phyloP scores from a whole-genome alignment of 2,797 vertebrate genomes.

The Simalia tracyae region DNA sequence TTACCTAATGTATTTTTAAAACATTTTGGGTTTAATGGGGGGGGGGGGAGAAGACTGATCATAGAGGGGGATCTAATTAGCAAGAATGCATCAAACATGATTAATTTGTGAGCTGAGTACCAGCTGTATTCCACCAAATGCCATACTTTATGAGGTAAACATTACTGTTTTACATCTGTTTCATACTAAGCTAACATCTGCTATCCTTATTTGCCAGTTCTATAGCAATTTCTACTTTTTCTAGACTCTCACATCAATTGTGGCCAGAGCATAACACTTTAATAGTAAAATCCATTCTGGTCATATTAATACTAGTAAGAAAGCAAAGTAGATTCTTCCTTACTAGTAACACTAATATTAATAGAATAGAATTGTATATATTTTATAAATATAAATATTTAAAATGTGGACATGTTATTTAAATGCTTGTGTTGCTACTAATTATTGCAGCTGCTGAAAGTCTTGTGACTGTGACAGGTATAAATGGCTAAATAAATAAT shows the following conservation, averaged over 20 bases:
- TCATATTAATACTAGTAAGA: background rate
- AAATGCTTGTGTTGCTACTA: background rate
- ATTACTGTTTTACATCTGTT: slow-evolving; percentile 76
- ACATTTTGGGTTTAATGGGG: slow-evolving; percentile 57
- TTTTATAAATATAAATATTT: background rate
- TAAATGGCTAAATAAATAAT: background rate
- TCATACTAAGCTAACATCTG: slow-evolving; percentile 78
- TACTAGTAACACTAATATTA: background rate
- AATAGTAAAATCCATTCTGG: slow-evolving; percentile 17
- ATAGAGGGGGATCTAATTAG: slow-evolving; percentile 73
- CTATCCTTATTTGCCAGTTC: slow-evolving; percentile 65
- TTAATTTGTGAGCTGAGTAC: slow-evolving; percentile 75
- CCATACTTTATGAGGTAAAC: slow-evolving; percentile 76
- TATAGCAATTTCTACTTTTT: slow-evolving; percentile 69
- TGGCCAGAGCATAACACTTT: slow-evolving; percentile 23
- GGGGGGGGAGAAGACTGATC: slow-evolving; percentile 24
- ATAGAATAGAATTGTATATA: background rate
- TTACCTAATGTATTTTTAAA: slow-evolving; percentile 39
- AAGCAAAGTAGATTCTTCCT: background rate
- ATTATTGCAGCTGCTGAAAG: background rate
- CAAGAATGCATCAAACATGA: slow-evolving; percentile 78
- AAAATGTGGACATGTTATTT: background rate
- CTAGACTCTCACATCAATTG: slow-evolving; percentile 46
- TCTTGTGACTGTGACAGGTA: background rate
- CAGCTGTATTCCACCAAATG: slow-evolving; percentile 79